These are phyloP conservation scores for Thinocorus orbignyianus DNA, from an alignment of 2,113 vertebrate species.

Conservation along the genomic window DNA sequence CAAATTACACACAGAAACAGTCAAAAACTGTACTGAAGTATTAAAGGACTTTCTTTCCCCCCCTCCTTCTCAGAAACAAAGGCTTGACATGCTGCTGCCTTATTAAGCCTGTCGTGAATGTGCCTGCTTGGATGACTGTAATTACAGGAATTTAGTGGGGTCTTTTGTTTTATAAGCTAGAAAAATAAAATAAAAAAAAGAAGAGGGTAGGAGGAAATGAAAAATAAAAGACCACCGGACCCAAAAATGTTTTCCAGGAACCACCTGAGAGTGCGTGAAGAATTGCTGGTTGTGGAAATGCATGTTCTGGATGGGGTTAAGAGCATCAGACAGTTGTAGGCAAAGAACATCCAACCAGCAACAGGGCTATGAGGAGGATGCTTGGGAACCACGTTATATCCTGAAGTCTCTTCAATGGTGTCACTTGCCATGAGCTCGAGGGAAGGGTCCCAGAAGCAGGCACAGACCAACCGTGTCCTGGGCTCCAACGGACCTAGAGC, in stretches of 20 bases:
- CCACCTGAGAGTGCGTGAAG: not conserved
- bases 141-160: constrained; percentile 10
- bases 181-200: not conserved
- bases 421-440: not conserved
- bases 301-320: not conserved
- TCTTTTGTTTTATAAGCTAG: not conserved
- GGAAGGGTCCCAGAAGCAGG: not conserved
- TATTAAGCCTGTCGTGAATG: not conserved
- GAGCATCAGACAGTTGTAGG: not conserved
- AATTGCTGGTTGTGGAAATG: not conserved
- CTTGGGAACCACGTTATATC: not conserved
- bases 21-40: not conserved
- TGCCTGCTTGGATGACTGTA: not conserved
- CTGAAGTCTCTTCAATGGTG: not conserved
- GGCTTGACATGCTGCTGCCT: not conserved
- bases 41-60: not conserved
- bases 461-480: not conserved
- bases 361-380: not conserved
- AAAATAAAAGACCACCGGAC: not conserved
- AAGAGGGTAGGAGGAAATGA: not conserved
- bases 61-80: constrained; percentile 20
- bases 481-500: not conserved
- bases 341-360: not conserved
- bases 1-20: not conserved
- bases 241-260: not conserved